These are phyloP conservation scores for Hydrotaea diabolus DNA, from an alignment of 2,888 invertebrate species.

Conservation along the genomic window DNA sequence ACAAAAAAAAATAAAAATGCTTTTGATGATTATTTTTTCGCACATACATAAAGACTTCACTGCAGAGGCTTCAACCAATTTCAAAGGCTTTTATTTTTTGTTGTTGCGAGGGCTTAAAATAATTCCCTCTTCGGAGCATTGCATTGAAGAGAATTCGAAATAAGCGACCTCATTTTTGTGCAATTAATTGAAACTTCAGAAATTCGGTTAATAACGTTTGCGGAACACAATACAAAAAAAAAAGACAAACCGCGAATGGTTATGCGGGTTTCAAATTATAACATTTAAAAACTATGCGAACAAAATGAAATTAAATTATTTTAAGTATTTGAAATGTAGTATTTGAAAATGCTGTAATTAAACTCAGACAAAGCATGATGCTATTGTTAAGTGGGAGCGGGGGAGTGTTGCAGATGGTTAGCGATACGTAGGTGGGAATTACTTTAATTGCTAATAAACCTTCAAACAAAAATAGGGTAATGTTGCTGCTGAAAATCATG, in stretches of 20 bases:
- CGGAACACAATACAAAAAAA: not conserved
- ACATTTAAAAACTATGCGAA: too few species aligned
- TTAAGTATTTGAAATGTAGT: too few species aligned
- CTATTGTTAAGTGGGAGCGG: too few species aligned
- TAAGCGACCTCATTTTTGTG: not conserved
- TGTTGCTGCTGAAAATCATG: too few species aligned
- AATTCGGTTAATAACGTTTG: conserved; percentile 20
- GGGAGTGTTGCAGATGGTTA: too few species aligned
- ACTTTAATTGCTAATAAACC: not conserved
- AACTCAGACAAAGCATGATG: too few species aligned
- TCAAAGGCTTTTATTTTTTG: not conserved
- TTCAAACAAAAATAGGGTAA: too few species aligned
- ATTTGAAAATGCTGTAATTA: too few species aligned
- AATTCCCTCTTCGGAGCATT: not conserved
- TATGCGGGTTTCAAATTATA: conserved; percentile 33
- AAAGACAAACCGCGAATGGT: not conserved
- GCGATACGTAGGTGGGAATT: too few species aligned
- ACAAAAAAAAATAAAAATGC: conserved; percentile 21
- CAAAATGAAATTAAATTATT: too few species aligned
- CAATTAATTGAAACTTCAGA: not conserved
- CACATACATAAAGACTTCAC: not conserved
- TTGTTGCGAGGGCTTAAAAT: too few species aligned
- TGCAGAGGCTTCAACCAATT: too few species aligned
- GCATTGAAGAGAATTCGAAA: not conserved
- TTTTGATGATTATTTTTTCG: not conserved